Base-by-base conservation (phyloP, 2,888 invertebrate genomes). In the Melikaiella ostensackeni region DNA sequence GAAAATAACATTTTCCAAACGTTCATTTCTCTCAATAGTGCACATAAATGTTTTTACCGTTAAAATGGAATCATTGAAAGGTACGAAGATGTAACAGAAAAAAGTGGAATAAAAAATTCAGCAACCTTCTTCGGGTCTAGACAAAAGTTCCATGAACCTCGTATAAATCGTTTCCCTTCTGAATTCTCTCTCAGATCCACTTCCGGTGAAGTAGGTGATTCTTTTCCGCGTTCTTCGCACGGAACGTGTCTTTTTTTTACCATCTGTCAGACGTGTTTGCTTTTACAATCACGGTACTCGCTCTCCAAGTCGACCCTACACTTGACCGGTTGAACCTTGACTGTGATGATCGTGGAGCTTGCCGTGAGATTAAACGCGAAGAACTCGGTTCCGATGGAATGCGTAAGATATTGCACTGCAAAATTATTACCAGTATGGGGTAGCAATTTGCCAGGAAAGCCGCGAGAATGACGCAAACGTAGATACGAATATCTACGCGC, bases 401-500 rank as follows among this genome's bases (percentile, higher is more conserved):
- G 70, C 70, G 70, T 70, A 55, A 70, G 70, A 70, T 70, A 70
- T 70, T 70, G 70, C 70, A 70, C 70, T 70, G 70, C 33, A 33
- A 70, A 70, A 70, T 70, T 70, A 70, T 70, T 70, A 70, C 70
- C 70, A 50, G 70, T 46, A 70, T 50, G 50, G 70, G 70, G 70
- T 70, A 70, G 70, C 70, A 70, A 70, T 70, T 70, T 70, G 70
- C 70, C 50, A 50, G 50, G 70, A 55, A 70, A 70, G 70, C 70
- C 11, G 50, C 50, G 70, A 70, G 70, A 70, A 55, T 70, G 70
- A 70, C 70, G 70, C 70, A 70, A 70, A 70, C 70, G 30, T n/a
- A 70, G 46, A 70, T 30, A 70, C 46, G 5, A 50, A 70, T 46
- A 8, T 70, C 50, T 70, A 30, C 50, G 70, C 50, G 70, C 70